Percentiles rank a stretch among this genome's conserved stretches.
Conservation (phyloP, 2,888 invertebrate genomes). For the Noctua pronuba region DNA sequence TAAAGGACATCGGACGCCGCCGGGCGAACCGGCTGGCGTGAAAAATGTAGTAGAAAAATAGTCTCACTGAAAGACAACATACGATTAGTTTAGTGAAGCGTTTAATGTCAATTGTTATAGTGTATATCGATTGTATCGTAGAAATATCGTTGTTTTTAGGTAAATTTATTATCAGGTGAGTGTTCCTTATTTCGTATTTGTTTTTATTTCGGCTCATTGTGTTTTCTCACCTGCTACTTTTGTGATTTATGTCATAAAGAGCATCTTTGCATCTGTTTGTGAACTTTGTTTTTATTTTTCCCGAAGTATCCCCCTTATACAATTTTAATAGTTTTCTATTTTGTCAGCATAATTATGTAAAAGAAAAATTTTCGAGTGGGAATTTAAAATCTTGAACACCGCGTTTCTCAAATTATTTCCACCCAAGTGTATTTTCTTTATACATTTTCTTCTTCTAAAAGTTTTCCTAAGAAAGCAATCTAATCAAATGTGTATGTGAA, state of each 20-base stretch:
- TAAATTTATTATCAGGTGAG: constrained; percentile 73
- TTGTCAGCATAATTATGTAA: background rate
- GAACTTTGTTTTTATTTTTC: constrained; percentile 3
- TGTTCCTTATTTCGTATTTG: constrained; percentile 33
- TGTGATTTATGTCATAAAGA: background rate
- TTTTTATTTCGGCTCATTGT: constrained; percentile 39
- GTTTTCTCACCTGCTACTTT: constrained; percentile 1
- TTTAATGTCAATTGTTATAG: constrained; percentile 86
- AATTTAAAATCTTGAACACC: background rate
- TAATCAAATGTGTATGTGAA: constrained; percentile 47
- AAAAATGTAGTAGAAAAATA: constrained; percentile 76
- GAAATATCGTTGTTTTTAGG: constrained; percentile 74
- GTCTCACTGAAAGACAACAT: constrained; percentile 69
- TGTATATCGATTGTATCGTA: constrained; percentile 77
- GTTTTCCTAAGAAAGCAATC: constrained; percentile 17
- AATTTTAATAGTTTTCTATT: background rate
- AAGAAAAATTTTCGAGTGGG: background rate
- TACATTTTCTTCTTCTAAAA: constrained; percentile 12
- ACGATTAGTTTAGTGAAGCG: constrained; percentile 74
- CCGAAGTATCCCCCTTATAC: background rate
- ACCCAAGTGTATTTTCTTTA: background rate
- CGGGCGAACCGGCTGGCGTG: constrained; percentile 82
- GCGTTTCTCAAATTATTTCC: background rate
- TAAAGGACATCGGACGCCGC: constrained; percentile 78
- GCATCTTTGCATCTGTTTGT: background rate